Conservation (phyloP, 2,113 vertebrate species). For the Azemiops feae region DNA sequence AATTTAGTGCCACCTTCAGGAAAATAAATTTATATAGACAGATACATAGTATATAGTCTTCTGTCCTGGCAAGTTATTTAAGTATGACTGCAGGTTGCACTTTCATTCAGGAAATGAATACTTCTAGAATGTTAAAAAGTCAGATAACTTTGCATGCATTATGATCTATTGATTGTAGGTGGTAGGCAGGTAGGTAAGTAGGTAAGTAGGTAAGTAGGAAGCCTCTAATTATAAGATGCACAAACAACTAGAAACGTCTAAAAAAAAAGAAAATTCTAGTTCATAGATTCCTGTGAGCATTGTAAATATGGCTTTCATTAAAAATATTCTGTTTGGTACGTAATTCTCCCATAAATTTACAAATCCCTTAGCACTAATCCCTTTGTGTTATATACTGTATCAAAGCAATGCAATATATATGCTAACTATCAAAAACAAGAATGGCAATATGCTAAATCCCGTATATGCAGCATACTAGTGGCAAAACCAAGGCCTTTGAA, state of each 20-base stretch:
- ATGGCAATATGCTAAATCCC: not conserved
- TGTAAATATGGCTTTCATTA: not conserved
- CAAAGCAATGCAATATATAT: not conserved
- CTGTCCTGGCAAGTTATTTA: not conserved
- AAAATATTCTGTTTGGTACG: not conserved
- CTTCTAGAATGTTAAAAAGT: not conserved
- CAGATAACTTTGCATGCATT: not conserved
- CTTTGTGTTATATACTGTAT: not conserved
- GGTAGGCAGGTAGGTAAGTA: not conserved
- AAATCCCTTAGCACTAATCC: not conserved
- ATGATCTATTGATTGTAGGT: not conserved
- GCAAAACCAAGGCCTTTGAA: not conserved
- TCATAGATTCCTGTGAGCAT: not conserved
- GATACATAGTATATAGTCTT: not conserved
- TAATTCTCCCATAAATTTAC: not conserved
- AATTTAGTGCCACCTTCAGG: conserved; percentile 16
- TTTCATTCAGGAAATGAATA: not conserved
- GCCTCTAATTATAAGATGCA: not conserved
- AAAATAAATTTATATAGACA: not conserved
- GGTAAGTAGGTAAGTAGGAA: not conserved
- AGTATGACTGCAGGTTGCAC: not conserved
- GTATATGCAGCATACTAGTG: not conserved
- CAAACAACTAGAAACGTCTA: not conserved
- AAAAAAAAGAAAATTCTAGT: not conserved
- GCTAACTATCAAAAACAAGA: not conserved